Conservation (phyloP, 2,113 vertebrate species). For the Myodes glareolus region DNA sequence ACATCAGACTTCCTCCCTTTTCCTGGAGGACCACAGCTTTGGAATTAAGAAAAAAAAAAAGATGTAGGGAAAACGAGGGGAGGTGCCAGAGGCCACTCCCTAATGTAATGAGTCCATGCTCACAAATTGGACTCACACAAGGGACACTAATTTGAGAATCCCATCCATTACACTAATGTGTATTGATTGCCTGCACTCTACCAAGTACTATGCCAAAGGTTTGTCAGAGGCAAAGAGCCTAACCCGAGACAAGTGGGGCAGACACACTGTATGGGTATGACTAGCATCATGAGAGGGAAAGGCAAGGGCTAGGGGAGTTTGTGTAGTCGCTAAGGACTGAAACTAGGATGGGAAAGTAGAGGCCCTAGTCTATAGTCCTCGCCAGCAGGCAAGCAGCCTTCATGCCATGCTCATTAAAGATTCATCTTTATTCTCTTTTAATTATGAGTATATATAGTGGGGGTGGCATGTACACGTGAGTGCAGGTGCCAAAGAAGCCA, state of each 20-base stretch:
- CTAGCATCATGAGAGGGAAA: neutral
- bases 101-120: neutral
- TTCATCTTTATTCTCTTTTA: neutral
- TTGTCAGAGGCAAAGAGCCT: neutral
- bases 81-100: neutral
- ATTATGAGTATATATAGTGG: neutral
- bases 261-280: neutral
- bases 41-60: neutral
- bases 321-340: neutral
- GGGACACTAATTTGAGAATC: neutral
- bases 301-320: neutral
- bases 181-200: neutral
- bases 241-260: neutral
- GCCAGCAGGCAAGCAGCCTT: neutral
- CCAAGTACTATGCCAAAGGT: neutral
- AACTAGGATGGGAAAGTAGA: neutral
- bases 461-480: neutral
- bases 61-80: neutral
- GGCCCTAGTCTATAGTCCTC: neutral
- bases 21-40: neutral
- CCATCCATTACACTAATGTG: neutral
- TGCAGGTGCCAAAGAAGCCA: neutral
- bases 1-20: neutral
- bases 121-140: constrained; percentile 32
- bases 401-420: neutral